Evolutionary conservation across 92 coral and sea anemone species (phyloP).

Genomic region (Paragorgia papillata): DNA sequence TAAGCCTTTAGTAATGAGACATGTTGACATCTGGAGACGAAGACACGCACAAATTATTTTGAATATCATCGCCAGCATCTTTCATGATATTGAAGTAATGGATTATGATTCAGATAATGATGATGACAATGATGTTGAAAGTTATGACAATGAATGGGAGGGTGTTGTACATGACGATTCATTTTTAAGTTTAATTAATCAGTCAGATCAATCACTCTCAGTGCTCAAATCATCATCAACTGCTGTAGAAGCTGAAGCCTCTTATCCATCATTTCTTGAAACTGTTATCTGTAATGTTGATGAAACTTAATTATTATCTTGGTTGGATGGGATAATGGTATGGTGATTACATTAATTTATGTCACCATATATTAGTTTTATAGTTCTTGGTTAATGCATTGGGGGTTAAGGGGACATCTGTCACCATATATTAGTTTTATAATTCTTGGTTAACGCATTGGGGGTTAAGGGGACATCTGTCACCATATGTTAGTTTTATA

Average conservation of each 20-base stretch:
- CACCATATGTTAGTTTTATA: no score
- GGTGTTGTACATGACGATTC: conserved; percentile 2
- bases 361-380: no score
- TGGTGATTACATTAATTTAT: neutral
- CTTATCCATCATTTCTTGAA: neutral
- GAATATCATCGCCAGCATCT: conserved; percentile 8
- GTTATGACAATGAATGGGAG: neutral
- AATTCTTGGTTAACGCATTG: no score
- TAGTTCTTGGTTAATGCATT: no score
- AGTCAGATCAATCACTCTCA: conserved; percentile 23
- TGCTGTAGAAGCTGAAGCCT: neutral
- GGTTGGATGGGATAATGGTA: neutral
- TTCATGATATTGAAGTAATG: conserved; percentile 20
- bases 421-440: no score
- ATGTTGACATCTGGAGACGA: conserved; percentile 57
- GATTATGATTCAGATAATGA: conserved; percentile 33
- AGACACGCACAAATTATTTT: conserved; percentile 46
- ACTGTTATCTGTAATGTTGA: neutral
- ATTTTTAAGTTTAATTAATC: conserved; percentile 9
- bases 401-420: no score
- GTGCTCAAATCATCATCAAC: conserved; percentile 11
- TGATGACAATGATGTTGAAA: neutral
- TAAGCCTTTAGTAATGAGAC: conserved; percentile 21
- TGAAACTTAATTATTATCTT: neutral
- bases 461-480: no score